These are phyloP conservation scores for Nymphalis polychloros DNA, from an alignment of 2,888 invertebrate genomes.

Conservation along the genomic window DNA sequence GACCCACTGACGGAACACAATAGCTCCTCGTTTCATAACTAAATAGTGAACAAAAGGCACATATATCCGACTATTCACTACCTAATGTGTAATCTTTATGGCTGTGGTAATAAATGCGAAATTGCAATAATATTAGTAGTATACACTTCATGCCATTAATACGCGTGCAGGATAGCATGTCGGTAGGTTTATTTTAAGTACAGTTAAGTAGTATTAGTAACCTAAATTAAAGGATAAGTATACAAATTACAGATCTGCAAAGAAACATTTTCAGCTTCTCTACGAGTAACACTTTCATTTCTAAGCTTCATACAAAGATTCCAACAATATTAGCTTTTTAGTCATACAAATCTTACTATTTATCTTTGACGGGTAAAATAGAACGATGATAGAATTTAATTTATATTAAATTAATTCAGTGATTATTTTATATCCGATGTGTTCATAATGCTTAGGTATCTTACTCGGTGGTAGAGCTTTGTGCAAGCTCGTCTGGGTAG, in stretches of 20 bases:
- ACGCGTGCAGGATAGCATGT: neutral
- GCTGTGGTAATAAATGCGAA: neutral
- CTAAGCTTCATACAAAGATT: too few relatives aligned
- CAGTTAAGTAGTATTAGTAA: slow-evolving; percentile 12
- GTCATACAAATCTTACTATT: too few relatives aligned
- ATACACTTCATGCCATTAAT: neutral
- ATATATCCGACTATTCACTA: slow-evolving; percentile 2
- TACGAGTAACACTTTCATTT: too few relatives aligned
- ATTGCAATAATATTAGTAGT: neutral
- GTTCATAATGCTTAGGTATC: too few relatives aligned
- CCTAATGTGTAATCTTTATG: neutral
- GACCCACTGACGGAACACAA: slow-evolving; percentile 12
- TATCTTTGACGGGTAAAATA: too few relatives aligned
- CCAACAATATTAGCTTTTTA: too few relatives aligned
- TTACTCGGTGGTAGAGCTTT: too few relatives aligned
- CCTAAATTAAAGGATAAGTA: neutral
- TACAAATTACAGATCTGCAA: slow-evolving; percentile 3
- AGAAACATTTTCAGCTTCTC: neutral
- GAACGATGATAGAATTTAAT: too few relatives aligned
- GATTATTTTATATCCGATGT: too few relatives aligned
- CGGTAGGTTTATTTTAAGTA: slow-evolving; percentile 1
- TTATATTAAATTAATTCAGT: too few relatives aligned
- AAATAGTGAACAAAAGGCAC: slow-evolving; percentile 8
- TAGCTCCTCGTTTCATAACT: slow-evolving; percentile 13
- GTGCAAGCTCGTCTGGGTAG: too few relatives aligned